Evolutionary conservation across 2,888 invertebrate species (phyloP).

Genomic region (Eilema sororculum): DNA sequence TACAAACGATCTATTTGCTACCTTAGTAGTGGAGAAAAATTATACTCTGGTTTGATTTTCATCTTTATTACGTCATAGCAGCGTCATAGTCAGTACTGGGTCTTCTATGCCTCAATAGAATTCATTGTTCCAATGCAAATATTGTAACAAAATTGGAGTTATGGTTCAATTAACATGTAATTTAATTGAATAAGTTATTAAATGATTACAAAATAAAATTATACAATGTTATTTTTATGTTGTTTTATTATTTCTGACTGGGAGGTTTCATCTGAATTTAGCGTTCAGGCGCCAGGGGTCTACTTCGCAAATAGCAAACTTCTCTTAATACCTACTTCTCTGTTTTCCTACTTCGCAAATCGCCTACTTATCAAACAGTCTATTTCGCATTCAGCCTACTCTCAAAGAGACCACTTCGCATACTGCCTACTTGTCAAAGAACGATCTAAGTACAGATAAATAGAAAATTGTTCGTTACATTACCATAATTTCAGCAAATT

Average conservation of each 20-base stretch:
- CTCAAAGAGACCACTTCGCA: no score
- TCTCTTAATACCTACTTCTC: no score
- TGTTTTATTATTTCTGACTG: conserved; percentile 24
- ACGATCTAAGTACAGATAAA: no score
- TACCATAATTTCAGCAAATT: no score
- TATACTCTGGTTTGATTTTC: neutral
- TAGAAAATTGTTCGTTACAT: no score
- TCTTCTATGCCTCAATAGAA: neutral
- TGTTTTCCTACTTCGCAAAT: no score
- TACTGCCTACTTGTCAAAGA: no score
- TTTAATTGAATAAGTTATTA: conserved; percentile 61
- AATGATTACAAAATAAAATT: conserved; percentile 67
- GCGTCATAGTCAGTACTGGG: neutral
- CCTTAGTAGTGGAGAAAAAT: no score
- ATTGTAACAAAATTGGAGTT: conserved; percentile 30
- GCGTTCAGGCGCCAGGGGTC: no score
- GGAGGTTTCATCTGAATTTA: neutral
- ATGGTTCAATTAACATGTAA: conserved; percentile 40
- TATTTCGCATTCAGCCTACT: no score
- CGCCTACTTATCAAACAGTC: no score
- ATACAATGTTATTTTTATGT: conserved; percentile 64
- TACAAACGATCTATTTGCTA: neutral
- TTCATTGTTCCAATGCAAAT: conserved; percentile 35
- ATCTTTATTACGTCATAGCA: neutral
- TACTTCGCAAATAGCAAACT: no score